A percentile compares a stretch with the other conserved stretches of the same genome.
Evolutionary conservation across 2,797 vertebrate species (phyloP).

Genomic region (Anguilla megastoma): DNA sequence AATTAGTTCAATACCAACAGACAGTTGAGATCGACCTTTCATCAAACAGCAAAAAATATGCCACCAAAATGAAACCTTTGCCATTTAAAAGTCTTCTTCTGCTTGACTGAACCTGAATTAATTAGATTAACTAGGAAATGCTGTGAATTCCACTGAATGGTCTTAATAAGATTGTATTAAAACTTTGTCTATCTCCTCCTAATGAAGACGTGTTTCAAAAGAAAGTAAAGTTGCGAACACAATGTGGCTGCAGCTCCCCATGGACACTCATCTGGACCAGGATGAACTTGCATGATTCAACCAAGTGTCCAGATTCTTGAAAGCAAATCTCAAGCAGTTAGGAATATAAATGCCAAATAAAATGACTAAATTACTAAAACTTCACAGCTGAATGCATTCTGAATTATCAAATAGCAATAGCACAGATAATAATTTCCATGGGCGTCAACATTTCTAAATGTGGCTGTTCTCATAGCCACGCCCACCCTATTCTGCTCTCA

Average conservation of each 20-base stretch:
- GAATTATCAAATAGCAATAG: neutral
- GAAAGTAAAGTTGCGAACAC: neutral
- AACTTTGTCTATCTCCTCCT: conserved; percentile 28
- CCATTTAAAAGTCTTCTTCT: conserved; percentile 5
- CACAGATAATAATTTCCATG: neutral
- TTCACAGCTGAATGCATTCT: neutral
- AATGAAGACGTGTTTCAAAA: conserved; percentile 16
- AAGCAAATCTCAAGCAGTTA: neutral
- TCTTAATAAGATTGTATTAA: conserved; percentile 7
- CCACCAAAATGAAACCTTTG: conserved; percentile 25
- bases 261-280: neutral
- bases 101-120: conserved; percentile 12
- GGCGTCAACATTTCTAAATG: neutral
- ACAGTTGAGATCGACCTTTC: conserved; percentile 23
- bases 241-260: neutral
- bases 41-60: conserved; percentile 28
- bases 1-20: conserved; percentile 7
- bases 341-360: neutral
- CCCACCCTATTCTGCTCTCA: conserved; percentile 11
- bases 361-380: neutral
- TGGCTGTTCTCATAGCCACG: neutral
- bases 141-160: neutral
- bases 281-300: no score
- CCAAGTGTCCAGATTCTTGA: neutral
- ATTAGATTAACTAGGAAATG: neutral